phyloP scores from a whole-genome alignment of 2,888 invertebrate genomes.

The Andrena bucephala region DNA sequence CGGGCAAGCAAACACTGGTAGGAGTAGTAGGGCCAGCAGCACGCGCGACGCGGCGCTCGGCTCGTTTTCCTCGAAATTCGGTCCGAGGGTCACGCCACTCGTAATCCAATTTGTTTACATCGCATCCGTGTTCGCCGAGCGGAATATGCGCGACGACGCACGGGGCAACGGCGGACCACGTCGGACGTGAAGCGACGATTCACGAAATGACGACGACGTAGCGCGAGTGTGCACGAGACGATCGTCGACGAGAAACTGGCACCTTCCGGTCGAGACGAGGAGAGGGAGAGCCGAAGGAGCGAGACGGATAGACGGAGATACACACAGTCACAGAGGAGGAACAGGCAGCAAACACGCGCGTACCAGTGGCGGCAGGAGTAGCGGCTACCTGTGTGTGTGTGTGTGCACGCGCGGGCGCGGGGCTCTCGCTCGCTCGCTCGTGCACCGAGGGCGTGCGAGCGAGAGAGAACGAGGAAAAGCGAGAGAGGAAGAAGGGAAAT shows the following conservation, averaged over 20 bases:
- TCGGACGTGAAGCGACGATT: slow-evolving; percentile 33
- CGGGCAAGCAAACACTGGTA: not conserved
- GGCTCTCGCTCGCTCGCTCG: slow-evolving; percentile 14
- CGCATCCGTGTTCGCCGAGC: slow-evolving; percentile 1
- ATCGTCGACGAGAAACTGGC: slow-evolving; percentile 83
- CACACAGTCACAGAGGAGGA: slow-evolving; percentile 12
- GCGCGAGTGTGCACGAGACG: slow-evolving; percentile 76
- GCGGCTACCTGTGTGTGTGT: slow-evolving; percentile 1
- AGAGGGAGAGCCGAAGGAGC: slow-evolving; percentile 59
- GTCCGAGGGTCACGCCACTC: slow-evolving; percentile 18
- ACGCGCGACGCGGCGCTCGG: slow-evolving; percentile 3
- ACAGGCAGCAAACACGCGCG: slow-evolving; percentile 3
- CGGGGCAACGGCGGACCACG: not conserved
- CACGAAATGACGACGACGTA: slow-evolving; percentile 48
- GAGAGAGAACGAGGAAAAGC: slow-evolving; percentile 52
- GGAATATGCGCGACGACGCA: not conserved
- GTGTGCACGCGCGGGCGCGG: slow-evolving; percentile 21
- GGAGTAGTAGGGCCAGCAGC: not conserved
- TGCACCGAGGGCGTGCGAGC: slow-evolving; percentile 38
- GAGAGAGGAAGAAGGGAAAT: slow-evolving; percentile 61
- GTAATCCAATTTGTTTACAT: slow-evolving; percentile 52
- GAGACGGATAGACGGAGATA: slow-evolving; percentile 56
- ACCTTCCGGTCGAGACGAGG: slow-evolving; percentile 82
- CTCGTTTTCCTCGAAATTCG: slow-evolving; percentile 7
- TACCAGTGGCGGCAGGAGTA: slow-evolving; percentile 14